phyloP scores from a whole-genome alignment of 2,888 invertebrate species.

The Synergus gifuensis region DNA sequence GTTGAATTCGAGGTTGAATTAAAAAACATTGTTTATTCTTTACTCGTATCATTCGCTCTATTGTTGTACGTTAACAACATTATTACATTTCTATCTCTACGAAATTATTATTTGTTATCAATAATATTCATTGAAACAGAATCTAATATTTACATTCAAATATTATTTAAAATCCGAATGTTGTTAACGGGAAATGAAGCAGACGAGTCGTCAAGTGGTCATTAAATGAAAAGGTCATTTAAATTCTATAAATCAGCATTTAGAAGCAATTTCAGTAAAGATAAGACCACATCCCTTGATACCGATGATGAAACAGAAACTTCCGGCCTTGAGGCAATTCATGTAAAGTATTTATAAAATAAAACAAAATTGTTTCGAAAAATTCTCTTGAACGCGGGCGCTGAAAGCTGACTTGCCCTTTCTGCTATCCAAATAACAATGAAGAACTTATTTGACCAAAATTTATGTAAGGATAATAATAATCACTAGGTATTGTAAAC shows the following conservation, averaged over 20 bases:
- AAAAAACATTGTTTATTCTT: not conserved
- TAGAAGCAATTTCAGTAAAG: slow-evolving; percentile 47
- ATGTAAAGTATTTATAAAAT: not conserved
- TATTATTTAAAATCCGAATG: not conserved
- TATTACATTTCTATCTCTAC: not conserved
- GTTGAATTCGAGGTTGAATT: too few relatives aligned
- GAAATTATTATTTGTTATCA: not conserved
- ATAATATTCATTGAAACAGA: not conserved
- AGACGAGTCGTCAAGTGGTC: not conserved
- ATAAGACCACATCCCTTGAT: slow-evolving; percentile 65
- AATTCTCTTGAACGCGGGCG: not conserved
- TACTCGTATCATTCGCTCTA: not conserved
- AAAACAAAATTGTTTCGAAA: not conserved
- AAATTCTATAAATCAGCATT: not conserved
- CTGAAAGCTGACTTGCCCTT: too few relatives aligned
- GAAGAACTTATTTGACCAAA: not conserved
- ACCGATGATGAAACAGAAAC: slow-evolving; percentile 62
- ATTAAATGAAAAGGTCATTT: not conserved
- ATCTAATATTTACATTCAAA: not conserved
- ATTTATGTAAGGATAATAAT: not conserved
- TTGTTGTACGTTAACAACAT: not conserved
- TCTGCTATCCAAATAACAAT: not conserved
- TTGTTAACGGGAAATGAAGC: not conserved
- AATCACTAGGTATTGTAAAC: too few relatives aligned
- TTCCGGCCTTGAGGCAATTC: slow-evolving; percentile 57